These are phyloP conservation scores for Amia ocellicauda DNA, from an alignment of 2,113 vertebrate genomes.

Conservation along the genomic window DNA sequence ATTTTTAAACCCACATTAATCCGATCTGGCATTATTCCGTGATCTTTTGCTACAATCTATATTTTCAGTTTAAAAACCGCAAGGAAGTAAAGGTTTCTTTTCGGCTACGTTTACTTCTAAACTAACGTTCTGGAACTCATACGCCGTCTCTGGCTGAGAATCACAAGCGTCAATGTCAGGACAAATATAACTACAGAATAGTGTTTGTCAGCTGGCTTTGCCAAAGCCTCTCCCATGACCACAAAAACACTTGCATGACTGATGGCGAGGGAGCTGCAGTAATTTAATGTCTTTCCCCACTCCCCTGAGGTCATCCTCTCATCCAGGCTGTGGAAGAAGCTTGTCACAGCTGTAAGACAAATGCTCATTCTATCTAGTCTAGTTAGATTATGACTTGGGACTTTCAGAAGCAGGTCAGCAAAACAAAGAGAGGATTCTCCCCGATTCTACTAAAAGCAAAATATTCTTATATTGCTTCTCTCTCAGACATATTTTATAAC, in stretches of 20 bases:
- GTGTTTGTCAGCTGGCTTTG: neutral
- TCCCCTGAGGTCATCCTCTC: conserved; percentile 34
- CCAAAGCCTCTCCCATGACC: neutral
- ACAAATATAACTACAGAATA: neutral
- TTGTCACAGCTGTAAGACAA: conserved; percentile 44
- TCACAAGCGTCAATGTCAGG: neutral
- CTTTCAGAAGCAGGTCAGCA: neutral
- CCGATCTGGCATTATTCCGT: too few relatives aligned
- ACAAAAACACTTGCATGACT: conserved; percentile 5
- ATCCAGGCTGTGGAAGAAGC: conserved; percentile 26
- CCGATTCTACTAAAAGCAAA: neutral
- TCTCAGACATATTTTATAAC: too few relatives aligned
- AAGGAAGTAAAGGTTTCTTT: neutral
- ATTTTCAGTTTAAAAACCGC: neutral
- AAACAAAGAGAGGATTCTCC: neutral
- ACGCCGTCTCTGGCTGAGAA: neutral
- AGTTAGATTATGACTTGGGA: conserved; percentile 5
- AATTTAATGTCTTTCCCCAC: conserved; percentile 24
- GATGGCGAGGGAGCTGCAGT: conserved; percentile 15
- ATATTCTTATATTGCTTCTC: too few relatives aligned
- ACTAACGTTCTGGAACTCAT: neutral
- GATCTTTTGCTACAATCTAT: too few relatives aligned
- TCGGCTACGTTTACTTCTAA: neutral
- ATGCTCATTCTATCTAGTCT: conserved; percentile 1
- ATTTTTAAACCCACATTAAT: too few relatives aligned